Base-by-base conservation (phyloP, 37 sponge, comb jelly and placozoan species). In the Aplysina aerophoba region DNA sequence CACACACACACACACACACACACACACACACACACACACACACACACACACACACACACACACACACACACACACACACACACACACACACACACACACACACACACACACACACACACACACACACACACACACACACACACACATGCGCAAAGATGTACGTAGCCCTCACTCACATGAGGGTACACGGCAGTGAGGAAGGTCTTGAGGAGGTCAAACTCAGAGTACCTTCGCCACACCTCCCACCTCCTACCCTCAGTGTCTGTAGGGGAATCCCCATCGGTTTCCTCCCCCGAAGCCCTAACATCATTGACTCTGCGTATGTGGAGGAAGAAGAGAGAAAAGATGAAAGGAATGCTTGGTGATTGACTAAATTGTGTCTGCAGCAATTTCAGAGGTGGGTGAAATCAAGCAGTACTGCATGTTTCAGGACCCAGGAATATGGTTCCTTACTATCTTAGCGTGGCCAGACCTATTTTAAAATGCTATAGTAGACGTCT, bases 151-250 rank as follows among this genome's bases (percentile, higher is more conserved):
- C 50, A 44, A 3, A 44, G 6, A 44, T 8, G 8, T 8, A 44
- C 50, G 8, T 8, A 44, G 6, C 53, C 31, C 61, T 55, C 38
- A 88, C 92, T 87, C 62, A 91, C 92, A 56, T 94, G 73, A 6
- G 91, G 94, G 79, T 94, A 94, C 25, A 90, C 87, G 0, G 79
- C 40, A 35, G 62, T 30, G 30, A 94, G 73, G 64, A 90, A 94
- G 59, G 81, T 84, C 64, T 74, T 86, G 59, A 94, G 89, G 34
- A 85, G 73, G 28, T 94, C 94, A 88, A 94, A 94, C 59, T 94
- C 94, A 28, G 86, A 84, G 85, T 94, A 94, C n/a, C 94, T 80
- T 54, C 91, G 81, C 94, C 94, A 94, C 24, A 90, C 86, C 57
- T 93, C 90, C 25, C 85, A 86, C 16, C 87, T 73, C 14, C 64